Evolutionary conservation across 2,797 vertebrate genomes (phyloP), one percentile per base, ranked within the genome.

Genomic region (Sorex maritimensis): DNA sequence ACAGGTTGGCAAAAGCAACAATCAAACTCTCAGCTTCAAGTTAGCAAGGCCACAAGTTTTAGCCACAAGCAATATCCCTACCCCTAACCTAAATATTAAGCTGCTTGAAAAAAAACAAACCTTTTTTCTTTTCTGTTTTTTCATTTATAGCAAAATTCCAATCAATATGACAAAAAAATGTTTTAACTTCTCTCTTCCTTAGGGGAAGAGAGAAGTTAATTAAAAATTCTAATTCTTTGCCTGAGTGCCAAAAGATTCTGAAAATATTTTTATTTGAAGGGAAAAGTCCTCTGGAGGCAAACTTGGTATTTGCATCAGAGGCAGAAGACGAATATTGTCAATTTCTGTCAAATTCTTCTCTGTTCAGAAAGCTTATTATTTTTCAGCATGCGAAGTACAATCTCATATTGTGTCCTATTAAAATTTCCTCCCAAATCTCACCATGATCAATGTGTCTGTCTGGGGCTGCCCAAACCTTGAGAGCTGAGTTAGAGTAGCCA

Each of bases 191-290:
- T 88, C 28, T 49, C 28, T 30, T 58, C 87, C 81, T 84, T 87
- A 78, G 77, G 67, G 86, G 24, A 95, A 95, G 68, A 91, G 23
- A 81, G 8, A 95, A 95, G 49, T 78, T 93, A 90, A 96, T 95
- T 61, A 84, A 97, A 94, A 96, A 86, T 86, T 89, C 91, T 94
- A 88, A 84, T 95, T 94, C 38, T 89, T 91, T 93, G n/a, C 49
- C 44, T 92, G 71, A 46, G 82, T 92, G 81, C 8, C 24, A 82
- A 95, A 93, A 72, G 5, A 74, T 78, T 93, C 72, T 73, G 63
- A 92, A 94, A 92, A 74, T 80, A 92, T 94, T 92, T 94, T 92
- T 34, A 95, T 87, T 92, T 92, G 71, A 90, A 30, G 9, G 3
- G 15, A 26, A 55, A 82, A 93, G 81, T 77, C 10, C 87, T 95